Percentiles rank a stretch among this genome's conserved stretches.
Conservation (phyloP, 2,113 vertebrate species). For the Perca flavescens region DNA sequence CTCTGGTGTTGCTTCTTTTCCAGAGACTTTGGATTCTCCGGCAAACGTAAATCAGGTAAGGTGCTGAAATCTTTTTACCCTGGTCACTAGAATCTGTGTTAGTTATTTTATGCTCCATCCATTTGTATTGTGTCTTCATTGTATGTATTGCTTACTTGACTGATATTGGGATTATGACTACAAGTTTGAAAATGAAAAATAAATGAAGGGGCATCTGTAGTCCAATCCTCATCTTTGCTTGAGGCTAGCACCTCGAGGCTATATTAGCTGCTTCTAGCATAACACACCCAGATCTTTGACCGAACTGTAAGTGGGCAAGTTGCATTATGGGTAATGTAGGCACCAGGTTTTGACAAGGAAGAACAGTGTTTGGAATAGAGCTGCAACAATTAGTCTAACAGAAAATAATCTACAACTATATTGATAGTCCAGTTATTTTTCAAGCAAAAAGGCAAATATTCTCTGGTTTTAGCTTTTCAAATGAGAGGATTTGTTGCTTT, state of each 20-base stretch:
- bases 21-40: constrained; percentile 90
- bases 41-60: constrained; percentile 95
- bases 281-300: not conserved
- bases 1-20: constrained; percentile 93
- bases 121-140: not conserved
- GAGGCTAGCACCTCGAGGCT: not conserved
- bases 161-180: not conserved
- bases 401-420: not conserved
- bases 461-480: not conserved
- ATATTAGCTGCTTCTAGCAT: not conserved
- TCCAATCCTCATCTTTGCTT: not conserved
- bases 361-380: not conserved
- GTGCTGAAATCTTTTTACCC: constrained; percentile 4
- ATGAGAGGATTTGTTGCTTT: not conserved
- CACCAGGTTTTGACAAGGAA: not conserved
- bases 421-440: not conserved
- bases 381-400: not conserved
- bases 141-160: not conserved
- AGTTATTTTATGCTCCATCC: not conserved
- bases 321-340: not conserved
- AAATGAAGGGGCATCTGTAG: not conserved
- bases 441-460: not conserved
- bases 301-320: not conserved
- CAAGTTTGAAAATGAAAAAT: not conserved
- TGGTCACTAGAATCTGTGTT: not conserved